These are phyloP conservation scores for Datnioides undecimradiatus DNA, from an alignment of 2,113 vertebrate genomes.

Conservation along the genomic window DNA sequence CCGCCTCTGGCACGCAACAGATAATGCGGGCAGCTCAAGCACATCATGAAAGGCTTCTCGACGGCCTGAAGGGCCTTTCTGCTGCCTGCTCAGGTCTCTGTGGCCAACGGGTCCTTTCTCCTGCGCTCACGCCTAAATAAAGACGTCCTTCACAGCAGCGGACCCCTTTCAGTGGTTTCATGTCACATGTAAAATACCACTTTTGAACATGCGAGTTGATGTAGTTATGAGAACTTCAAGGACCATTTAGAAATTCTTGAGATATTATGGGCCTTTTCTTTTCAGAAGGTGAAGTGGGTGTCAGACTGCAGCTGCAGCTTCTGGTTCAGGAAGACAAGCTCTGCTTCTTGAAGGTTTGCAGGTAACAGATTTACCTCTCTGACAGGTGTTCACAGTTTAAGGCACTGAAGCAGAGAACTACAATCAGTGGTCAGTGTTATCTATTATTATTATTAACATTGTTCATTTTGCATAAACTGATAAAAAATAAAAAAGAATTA, in stretches of 20 bases:
- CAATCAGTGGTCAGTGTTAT: no score
- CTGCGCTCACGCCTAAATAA: slow-evolving; percentile 63
- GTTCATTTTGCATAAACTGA: no score
- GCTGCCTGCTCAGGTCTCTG: slow-evolving; percentile 45
- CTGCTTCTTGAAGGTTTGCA: neutral
- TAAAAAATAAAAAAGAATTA: no score
- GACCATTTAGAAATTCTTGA: slow-evolving; percentile 68
- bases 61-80: slow-evolving; percentile 32
- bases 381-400: slow-evolving; percentile 16
- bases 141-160: slow-evolving; percentile 65
- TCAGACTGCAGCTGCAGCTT: slow-evolving; percentile 50
- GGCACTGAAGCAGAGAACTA: neutral
- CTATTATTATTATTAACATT: no score
- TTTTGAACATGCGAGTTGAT: slow-evolving; percentile 44
- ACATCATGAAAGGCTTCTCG: slow-evolving; percentile 66
- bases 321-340: neutral
- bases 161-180: slow-evolving; percentile 38
- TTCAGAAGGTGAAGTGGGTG: slow-evolving; percentile 39
- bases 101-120: slow-evolving; percentile 35
- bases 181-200: slow-evolving; percentile 51
- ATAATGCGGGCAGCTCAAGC: slow-evolving; percentile 72
- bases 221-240: slow-evolving; percentile 67
- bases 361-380: slow-evolving; percentile 2
- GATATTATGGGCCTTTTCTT: slow-evolving; percentile 44
- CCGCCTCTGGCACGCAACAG: slow-evolving; percentile 66